Conservation (phyloP, 1,140 invertebrate species). For the Bombus vancouverensis region DNA sequence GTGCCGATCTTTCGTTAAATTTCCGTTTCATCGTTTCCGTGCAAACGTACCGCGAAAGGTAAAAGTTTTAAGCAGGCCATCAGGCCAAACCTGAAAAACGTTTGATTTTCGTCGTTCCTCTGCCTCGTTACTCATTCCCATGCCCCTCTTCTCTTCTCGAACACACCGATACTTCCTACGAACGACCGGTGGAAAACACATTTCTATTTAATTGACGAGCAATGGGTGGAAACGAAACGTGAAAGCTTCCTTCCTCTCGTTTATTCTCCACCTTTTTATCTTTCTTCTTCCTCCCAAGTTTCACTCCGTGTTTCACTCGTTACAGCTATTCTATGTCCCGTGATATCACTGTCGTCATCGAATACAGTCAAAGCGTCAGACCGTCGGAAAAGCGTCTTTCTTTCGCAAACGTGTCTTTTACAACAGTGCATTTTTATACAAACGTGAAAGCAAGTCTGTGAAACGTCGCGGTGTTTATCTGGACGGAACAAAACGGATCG, state of each 20-base stretch:
- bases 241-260: neutral
- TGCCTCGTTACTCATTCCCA: too few species aligned
- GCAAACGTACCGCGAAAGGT: constrained; percentile 59
- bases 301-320: neutral
- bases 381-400: too few species aligned
- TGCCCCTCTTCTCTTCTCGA: neutral
- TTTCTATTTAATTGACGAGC: constrained; percentile 22
- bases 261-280: neutral
- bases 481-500: too few species aligned
- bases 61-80: constrained; percentile 64
- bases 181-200: constrained; percentile 3
- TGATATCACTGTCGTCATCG: neutral
- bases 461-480: too few species aligned
- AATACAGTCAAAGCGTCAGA: too few species aligned
- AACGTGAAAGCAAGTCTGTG: too few species aligned
- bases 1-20: constrained; percentile 65
- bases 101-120: neutral
- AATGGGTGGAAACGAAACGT: neutral
- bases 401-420: too few species aligned
- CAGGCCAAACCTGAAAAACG: constrained; percentile 48
- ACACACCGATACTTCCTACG: constrained; percentile 6
- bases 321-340: too few species aligned
- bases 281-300: too few species aligned
- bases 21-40: constrained; percentile 66
- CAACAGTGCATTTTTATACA: too few species aligned